These are phyloP conservation scores for Procavia capensis DNA, from an alignment of 2,113 vertebrate species.

Conservation along the genomic window DNA sequence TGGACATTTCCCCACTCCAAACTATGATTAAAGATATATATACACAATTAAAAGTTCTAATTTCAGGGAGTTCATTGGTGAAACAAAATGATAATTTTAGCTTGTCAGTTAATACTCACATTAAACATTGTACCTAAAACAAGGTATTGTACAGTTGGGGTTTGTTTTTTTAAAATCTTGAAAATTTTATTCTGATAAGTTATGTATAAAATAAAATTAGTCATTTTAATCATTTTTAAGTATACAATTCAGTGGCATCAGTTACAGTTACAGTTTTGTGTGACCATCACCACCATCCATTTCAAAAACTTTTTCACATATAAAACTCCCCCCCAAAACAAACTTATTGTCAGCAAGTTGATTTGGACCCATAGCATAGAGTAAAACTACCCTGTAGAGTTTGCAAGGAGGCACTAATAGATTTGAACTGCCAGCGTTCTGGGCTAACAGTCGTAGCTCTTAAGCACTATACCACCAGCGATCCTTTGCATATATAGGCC, in stretches of 20 bases:
- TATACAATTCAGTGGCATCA: neutral
- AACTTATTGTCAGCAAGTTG: too few species aligned
- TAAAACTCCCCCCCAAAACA: too few species aligned
- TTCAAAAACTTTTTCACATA: neutral
- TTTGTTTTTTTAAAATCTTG: neutral
- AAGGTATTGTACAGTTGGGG: neutral
- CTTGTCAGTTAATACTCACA: neutral
- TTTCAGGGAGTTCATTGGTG: neutral
- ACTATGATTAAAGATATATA: neutral
- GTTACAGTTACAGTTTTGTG: neutral
- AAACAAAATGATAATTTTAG: neutral
- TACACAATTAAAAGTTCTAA: neutral
- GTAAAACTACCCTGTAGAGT: too few species aligned
- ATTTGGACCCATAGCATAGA: too few species aligned
- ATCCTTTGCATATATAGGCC: neutral
- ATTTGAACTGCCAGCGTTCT: too few species aligned
- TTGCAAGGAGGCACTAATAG: too few species aligned
- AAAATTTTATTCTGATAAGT: neutral
- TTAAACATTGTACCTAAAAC: constrained; percentile 15
- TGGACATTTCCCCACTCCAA: neutral
- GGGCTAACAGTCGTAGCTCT: too few species aligned
- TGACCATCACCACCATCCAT: neutral
- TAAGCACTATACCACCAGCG: too few species aligned
- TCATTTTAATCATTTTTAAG: neutral
- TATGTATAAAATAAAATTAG: neutral